A percentile compares a stretch with the other conserved stretches of the same genome.
Evolutionary conservation across 2,888 invertebrate genomes (phyloP).

Genomic region (Hybos culiciformis): DNA sequence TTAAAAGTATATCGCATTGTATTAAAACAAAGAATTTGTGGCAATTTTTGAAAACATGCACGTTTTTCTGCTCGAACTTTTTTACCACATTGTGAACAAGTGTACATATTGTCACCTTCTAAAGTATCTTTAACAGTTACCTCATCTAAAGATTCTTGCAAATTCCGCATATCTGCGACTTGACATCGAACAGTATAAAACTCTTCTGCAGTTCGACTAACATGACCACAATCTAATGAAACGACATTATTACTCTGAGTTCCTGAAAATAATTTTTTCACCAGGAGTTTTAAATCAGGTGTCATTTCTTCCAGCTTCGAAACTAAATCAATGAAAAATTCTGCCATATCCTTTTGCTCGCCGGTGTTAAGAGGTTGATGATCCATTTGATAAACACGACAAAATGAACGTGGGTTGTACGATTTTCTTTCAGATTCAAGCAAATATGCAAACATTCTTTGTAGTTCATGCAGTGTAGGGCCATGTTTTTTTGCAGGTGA

Average conservation of each 20-base stretch:
- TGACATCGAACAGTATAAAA: slow-evolving; percentile 95
- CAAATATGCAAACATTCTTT: slow-evolving; percentile 90
- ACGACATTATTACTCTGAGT: slow-evolving; percentile 92
- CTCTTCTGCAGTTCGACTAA: slow-evolving; percentile 86
- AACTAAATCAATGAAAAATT: slow-evolving; percentile 92
- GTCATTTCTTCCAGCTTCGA: slow-evolving; percentile 95
- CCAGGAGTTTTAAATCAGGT: slow-evolving; percentile 71
- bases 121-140: slow-evolving; percentile 95
- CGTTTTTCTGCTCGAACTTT: slow-evolving; percentile 92
- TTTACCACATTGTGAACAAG: slow-evolving; percentile 86
- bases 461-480: slow-evolving; percentile 70
- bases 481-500: slow-evolving; percentile 70
- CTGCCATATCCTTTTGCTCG: slow-evolving; percentile 96
- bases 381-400: slow-evolving; percentile 94
- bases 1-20: slow-evolving; percentile 96
- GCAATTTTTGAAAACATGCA: slow-evolving; percentile 87
- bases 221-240: slow-evolving; percentile 88
- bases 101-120: slow-evolving; percentile 96
- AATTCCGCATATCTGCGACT: slow-evolving; percentile 90
- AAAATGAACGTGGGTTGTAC: slow-evolving; percentile 89
- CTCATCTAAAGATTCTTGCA: slow-evolving; percentile 88
- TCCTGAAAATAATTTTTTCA: slow-evolving; percentile 85
- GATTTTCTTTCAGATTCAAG: slow-evolving; percentile 89
- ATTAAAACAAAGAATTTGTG: slow-evolving; percentile 87
- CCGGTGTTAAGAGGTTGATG: slow-evolving; percentile 91